phyloP scores from a whole-genome alignment of 1,140 invertebrate species.

The Macrotrachela quadricornifera region DNA sequence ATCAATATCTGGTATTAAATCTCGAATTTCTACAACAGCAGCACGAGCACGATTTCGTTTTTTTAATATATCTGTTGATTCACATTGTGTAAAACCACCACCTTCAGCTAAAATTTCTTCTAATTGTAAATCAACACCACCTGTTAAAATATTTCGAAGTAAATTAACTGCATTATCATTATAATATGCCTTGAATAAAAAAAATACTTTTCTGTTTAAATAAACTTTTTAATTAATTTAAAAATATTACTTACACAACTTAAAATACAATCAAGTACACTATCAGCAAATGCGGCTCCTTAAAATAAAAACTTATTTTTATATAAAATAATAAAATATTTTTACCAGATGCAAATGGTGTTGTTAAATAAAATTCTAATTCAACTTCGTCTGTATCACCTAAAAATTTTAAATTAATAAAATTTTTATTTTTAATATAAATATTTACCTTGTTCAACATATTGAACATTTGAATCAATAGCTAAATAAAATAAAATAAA shows the following conservation, averaged over 20 bases:
- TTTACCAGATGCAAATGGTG: constrained; percentile 93
- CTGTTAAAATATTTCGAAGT: constrained; percentile 15
- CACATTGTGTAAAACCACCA: constrained; percentile 7
- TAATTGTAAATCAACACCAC: constrained; percentile 16
- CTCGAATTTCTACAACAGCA: not conserved
- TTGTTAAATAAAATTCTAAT: constrained; percentile 93
- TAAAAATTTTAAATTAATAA: too few species aligned
- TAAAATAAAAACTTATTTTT: too few species aligned
- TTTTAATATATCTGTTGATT: constrained; percentile 1
- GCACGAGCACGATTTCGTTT: constrained; percentile 9
- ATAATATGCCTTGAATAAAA: constrained; percentile 10
- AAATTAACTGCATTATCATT: constrained; percentile 15
- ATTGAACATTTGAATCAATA: constrained; percentile 97
- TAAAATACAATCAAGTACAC: constrained; percentile 96
- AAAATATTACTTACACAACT: constrained; percentile 44
- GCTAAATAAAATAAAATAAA: constrained; percentile 12
- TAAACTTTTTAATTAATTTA: too few species aligned
- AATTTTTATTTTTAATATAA: too few species aligned
- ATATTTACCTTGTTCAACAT: constrained; percentile 98
- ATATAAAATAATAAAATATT: too few species aligned
- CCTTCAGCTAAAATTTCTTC: constrained; percentile 18
- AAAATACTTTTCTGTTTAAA: too few species aligned
- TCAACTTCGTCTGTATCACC: constrained; percentile 98
- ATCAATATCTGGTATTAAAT: constrained; percentile 4
- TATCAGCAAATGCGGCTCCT: constrained; percentile 77